Evolutionary conservation across 1,140 invertebrate genomes (phyloP).

Genomic region (Meloidogyne floridensis): DNA sequence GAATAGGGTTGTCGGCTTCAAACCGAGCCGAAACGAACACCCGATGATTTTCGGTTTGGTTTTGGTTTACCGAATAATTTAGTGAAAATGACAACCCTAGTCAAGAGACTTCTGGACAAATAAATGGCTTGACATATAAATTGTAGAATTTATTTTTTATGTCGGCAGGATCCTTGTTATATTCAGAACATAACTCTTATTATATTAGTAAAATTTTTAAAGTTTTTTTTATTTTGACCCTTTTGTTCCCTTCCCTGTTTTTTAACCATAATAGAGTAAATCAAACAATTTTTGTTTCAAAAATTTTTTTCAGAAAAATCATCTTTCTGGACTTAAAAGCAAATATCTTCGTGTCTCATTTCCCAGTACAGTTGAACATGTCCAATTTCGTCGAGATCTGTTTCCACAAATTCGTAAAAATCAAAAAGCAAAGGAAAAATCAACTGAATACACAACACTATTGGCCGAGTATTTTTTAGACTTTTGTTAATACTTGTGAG

Average conservation of each 20-base stretch:
- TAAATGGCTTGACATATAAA: too few relatives aligned
- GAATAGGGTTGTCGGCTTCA: too few relatives aligned
- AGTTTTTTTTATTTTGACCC: not conserved
- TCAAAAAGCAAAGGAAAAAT: conserved; percentile 79
- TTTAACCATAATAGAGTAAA: not conserved
- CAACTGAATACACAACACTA: conserved; percentile 82
- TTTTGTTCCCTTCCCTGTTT: not conserved
- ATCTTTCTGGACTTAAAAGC: conserved; percentile 87
- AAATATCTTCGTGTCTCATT: conserved; percentile 90
- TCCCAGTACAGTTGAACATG: conserved; percentile 81
- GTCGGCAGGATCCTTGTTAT: too few relatives aligned
- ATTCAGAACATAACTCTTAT: too few relatives aligned
- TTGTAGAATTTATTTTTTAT: too few relatives aligned
- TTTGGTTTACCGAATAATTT: too few relatives aligned
- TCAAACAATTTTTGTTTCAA: not conserved
- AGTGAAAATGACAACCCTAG: too few relatives aligned
- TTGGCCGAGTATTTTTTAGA: conserved; percentile 70
- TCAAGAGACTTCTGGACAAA: too few relatives aligned
- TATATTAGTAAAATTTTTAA: too few relatives aligned
- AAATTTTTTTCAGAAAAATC: conserved; percentile 74
- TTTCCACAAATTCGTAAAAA: conserved; percentile 83
- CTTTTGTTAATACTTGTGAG: too few relatives aligned
- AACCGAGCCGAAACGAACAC: too few relatives aligned
- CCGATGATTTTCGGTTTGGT: too few relatives aligned
- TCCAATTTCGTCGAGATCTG: conserved; percentile 83